A percentile compares a stretch with the other conserved stretches of the same genome.
Evolutionary conservation across 2,113 vertebrate genomes (phyloP).

Genomic region (Haemorhous mexicanus): DNA sequence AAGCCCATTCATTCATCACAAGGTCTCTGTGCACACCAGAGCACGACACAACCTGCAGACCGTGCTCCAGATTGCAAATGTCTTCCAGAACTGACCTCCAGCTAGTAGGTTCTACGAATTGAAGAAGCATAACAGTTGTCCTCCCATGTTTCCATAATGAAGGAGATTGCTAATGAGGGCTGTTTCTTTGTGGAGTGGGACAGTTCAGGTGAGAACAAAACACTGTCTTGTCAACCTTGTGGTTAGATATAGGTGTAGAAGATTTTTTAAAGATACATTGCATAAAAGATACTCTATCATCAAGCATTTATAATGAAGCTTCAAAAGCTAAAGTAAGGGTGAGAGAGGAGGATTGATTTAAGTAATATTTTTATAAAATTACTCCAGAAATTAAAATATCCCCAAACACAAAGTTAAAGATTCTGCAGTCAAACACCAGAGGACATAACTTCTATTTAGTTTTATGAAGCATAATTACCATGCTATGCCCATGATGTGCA

Average conservation of each 20-base stretch:
- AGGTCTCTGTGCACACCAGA: neutral
- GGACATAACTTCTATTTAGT: slow-evolving; percentile 19
- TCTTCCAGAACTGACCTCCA: neutral
- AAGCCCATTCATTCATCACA: neutral
- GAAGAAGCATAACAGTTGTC: neutral
- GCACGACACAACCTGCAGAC: neutral
- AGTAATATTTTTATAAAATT: neutral
- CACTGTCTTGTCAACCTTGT: neutral
- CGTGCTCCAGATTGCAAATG: neutral
- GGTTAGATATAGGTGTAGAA: neutral
- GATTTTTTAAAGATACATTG: neutral
- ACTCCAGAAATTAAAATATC: neutral
- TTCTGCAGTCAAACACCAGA: neutral
- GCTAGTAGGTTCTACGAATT: neutral
- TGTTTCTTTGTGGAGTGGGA: neutral
- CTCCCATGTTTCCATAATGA: neutral
- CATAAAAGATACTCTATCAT: neutral
- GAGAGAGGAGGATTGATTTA: neutral
- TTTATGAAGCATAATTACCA: slow-evolving; percentile 3
- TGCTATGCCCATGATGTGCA: slow-evolving; percentile 19
- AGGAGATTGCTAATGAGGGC: neutral
- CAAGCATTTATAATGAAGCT: neutral
- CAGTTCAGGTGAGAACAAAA: neutral
- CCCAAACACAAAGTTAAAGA: neutral
- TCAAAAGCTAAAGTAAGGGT: neutral